Evolutionary conservation across 2,888 invertebrate species (phyloP), one percentile per base, ranked within the genome.

Genomic region (Tenthredo notha): DNA sequence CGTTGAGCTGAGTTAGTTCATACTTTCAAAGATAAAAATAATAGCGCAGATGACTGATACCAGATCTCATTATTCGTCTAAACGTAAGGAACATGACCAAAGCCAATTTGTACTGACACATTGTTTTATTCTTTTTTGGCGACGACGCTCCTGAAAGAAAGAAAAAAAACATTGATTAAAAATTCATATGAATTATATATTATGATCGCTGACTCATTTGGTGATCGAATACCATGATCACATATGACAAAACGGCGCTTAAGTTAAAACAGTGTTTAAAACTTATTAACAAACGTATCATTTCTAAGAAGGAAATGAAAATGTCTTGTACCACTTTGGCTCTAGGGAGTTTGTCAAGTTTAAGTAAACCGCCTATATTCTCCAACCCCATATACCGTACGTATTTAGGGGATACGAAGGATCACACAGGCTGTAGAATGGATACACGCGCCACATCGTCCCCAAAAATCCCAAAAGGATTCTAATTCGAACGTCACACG

Each of bases 401-500:
- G 61, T 61, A 25, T 61, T 61, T 61, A 61, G 61, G 61, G 12
- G 10, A 61, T 61, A 54, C 25, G 21, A 37, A 54, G 61, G 21
- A 37, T 70, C 37, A 29, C 43, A 21, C 9, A 29, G 47, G 47
- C 25, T 43, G 10, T 2, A 25, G 9, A 40, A 37, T 10, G 47
- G 18, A 77, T 50, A 77, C 77, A 50, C 77, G 77, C 77, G 77
- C 40, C 77, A 50, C 33, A 10, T 33, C 33, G 67, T 25, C 72
- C 37, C 40, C 70, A n/a, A 21, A 21, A 61, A 47, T 21, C 18
- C 29, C 54, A 37, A 78, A 80, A 80, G 80, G 80, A 80, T 80
- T 80, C 80, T 80, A 80, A 80, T 80, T 80, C 80, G 61, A 80
- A 80, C 58, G 80, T 80, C 61, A 80, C 80, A 80, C 80, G 80